These are phyloP conservation scores for Aplidium turbinatum DNA, from an alignment of 23 tunicate species.

Conservation along the genomic window DNA sequence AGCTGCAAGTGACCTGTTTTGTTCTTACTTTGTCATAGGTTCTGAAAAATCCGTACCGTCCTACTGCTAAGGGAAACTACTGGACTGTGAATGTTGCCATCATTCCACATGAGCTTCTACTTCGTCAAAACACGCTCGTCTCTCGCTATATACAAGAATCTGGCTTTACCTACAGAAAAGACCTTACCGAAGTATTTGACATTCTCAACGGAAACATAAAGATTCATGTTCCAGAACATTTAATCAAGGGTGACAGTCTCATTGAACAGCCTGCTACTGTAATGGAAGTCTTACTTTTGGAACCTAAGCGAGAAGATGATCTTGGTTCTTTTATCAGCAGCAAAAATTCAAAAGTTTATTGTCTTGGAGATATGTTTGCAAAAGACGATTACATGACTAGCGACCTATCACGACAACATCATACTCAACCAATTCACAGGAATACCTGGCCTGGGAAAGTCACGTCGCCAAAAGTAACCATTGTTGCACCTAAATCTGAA, in stretches of 20 bases:
- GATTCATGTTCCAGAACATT: slow-evolving; percentile 56
- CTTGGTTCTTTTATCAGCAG: slow-evolving; percentile 4
- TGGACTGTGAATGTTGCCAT: slow-evolving; percentile 88
- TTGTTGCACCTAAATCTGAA: too few species aligned
- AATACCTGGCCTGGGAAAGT: slow-evolving; percentile 24
- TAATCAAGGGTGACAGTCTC: slow-evolving; percentile 53
- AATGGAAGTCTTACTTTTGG: slow-evolving; percentile 69
- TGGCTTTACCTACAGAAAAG: slow-evolving; percentile 82
- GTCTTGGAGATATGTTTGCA: slow-evolving; percentile 71
- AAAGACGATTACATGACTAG: slow-evolving; percentile 61
- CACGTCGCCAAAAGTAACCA: too few species aligned
- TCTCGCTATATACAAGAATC: slow-evolving; percentile 88
- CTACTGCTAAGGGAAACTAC: slow-evolving; percentile 93
- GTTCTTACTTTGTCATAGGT: slow-evolving; percentile 39
- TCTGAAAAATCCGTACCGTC: slow-evolving; percentile 84
- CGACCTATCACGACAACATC: slow-evolving; percentile 35
- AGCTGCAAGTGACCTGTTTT: too few species aligned
- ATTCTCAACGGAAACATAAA: slow-evolving; percentile 68
- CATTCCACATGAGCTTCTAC: slow-evolving; percentile 87
- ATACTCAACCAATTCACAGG: slow-evolving; percentile 15
- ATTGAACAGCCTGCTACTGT: slow-evolving; percentile 74
- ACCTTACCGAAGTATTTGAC: slow-evolving; percentile 88
- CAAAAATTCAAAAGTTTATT: slow-evolving; percentile 15
- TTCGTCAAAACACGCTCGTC: slow-evolving; percentile 93
- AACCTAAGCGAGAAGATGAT: slow-evolving; percentile 73